Evolutionary conservation across 1,140 invertebrate genomes (phyloP).

Genomic region (Planococcus citri): DNA sequence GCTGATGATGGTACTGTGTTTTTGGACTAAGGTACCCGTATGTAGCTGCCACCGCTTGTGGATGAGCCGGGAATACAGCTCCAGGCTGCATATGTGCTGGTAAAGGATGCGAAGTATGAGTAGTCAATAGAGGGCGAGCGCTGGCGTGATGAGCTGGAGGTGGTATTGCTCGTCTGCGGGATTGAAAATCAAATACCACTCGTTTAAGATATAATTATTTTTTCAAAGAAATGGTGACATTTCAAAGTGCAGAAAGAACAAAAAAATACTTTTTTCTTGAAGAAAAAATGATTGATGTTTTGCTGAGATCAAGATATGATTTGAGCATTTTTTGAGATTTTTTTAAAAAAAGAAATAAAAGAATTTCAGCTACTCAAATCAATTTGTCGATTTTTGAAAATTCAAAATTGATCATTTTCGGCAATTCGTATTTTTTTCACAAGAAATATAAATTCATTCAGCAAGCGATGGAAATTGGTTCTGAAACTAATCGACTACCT

Average conservation of each 20-base stretch:
- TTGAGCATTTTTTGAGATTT: too few relatives aligned
- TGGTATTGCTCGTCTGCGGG: constrained; percentile 52
- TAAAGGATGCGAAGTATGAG: constrained; percentile 58
- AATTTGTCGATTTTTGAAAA: too few relatives aligned
- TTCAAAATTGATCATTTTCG: too few relatives aligned
- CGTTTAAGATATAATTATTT: neutral
- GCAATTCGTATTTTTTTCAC: too few relatives aligned
- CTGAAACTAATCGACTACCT: too few relatives aligned
- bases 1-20: constrained; percentile 52
- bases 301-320: too few relatives aligned
- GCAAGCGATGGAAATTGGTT: too few relatives aligned
- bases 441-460: too few relatives aligned
- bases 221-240: neutral
- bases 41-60: constrained; percentile 49
- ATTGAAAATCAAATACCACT: constrained; percentile 22
- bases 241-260: neutral
- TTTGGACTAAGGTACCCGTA: constrained; percentile 61
- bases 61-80: constrained; percentile 45
- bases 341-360: too few relatives aligned
- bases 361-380: too few relatives aligned
- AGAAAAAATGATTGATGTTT: too few relatives aligned
- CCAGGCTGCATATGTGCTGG: constrained; percentile 70
- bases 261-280: neutral
- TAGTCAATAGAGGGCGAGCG: constrained; percentile 60
- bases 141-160: constrained; percentile 76